Percentiles rank a stretch among this genome's conserved stretches.
Evolutionary conservation across 1,140 invertebrate species (phyloP).

Genomic region (Tenebrio molitor): DNA sequence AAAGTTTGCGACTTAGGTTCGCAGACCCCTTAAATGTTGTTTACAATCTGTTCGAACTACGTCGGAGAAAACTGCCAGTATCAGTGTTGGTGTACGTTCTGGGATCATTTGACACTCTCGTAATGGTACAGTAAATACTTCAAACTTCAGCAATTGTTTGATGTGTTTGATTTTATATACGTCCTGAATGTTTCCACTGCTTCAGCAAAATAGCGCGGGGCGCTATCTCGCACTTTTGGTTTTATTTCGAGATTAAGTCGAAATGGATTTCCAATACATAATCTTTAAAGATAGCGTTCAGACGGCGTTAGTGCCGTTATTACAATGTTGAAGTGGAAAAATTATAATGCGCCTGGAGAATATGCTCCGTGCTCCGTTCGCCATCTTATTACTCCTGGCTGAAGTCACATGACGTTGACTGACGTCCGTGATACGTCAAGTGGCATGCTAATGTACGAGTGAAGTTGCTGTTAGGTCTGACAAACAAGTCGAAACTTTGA

Average conservation of each 20-base stretch:
- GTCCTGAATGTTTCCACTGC: constrained; percentile 6
- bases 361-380: constrained; percentile 8
- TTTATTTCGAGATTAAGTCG: constrained; percentile 34
- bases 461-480: constrained; percentile 2
- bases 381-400: constrained; percentile 15
- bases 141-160: constrained; percentile 24
- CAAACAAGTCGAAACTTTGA: not conserved
- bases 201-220: not conserved
- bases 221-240: constrained; percentile 11
- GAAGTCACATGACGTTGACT: constrained; percentile 14
- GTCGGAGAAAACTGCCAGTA: not conserved
- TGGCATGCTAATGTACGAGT: not conserved
- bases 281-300: constrained; percentile 28
- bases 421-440: constrained; percentile 8
- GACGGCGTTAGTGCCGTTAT: constrained; percentile 17
- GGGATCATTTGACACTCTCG: not conserved
- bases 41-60: constrained; percentile 5
- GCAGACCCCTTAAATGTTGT: not conserved
- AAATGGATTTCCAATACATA: constrained; percentile 40
- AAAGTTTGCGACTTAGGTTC: not conserved
- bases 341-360: constrained; percentile 21
- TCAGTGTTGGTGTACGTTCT: not conserved
- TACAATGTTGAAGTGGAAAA: constrained; percentile 27
- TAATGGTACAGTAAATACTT: constrained; percentile 22
- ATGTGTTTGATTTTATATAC: constrained; percentile 27